Conservation (phyloP, 2,113 vertebrate species). For the Gallinago jamesoni region DNA sequence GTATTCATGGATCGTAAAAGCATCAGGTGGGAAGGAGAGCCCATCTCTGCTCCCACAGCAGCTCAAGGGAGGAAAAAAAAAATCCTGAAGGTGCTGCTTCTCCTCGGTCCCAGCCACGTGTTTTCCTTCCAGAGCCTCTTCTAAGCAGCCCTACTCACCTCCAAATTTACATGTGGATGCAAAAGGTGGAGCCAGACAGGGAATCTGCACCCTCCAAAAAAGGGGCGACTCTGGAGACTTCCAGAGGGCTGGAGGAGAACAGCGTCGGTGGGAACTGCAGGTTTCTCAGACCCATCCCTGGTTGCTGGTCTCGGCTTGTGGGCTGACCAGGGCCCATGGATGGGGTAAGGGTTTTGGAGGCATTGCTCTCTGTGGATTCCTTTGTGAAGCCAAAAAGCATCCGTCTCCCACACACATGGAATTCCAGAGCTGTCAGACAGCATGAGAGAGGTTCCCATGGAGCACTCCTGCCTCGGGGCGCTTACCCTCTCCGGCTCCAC, state of each 20-base stretch:
- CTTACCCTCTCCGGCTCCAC: background rate
- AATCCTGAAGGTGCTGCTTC: background rate
- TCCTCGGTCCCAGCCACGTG: background rate
- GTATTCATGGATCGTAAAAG: fast-evolving
- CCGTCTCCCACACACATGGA: background rate
- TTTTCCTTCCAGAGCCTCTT: background rate
- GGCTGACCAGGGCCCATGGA: background rate
- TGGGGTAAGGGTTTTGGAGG: background rate
- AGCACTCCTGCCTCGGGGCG: background rate
- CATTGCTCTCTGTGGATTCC: constrained; percentile 10
- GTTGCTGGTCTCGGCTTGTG: fast-evolving
- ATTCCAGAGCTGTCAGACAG: constrained; percentile 38
- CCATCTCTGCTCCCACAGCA: background rate
- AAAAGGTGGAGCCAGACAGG: background rate
- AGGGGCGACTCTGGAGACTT: background rate
- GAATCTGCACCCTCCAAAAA: background rate
- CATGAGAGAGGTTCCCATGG: constrained; percentile 7
- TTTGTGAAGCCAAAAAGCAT: constrained; percentile 6
- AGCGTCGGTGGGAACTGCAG: background rate
- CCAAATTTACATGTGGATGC: background rate
- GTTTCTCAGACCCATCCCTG: background rate
- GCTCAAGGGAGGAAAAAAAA: background rate
- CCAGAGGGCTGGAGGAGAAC: background rate
- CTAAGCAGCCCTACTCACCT: fast-evolving
- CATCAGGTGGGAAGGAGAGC: background rate